These are phyloP conservation scores for Eupeodes corollae DNA, from an alignment of 1,140 invertebrate genomes.

Conservation along the genomic window DNA sequence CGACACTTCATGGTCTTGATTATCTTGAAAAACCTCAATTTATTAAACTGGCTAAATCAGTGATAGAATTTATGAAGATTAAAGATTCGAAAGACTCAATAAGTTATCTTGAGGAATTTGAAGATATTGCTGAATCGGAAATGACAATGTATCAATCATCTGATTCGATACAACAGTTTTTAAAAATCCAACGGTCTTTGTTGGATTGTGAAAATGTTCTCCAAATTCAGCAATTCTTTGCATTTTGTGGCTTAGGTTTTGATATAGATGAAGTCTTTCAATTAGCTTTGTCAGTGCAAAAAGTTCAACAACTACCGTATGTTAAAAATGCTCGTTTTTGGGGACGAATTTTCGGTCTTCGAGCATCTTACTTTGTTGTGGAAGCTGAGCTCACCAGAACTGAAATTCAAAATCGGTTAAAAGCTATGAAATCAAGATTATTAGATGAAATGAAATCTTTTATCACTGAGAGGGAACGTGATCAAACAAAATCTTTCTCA, in stretches of 20 bases:
- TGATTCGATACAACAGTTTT: constrained; percentile 7
- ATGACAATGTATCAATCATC: constrained; percentile 13
- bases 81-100: not conserved
- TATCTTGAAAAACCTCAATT: not conserved
- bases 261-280: constrained; percentile 27
- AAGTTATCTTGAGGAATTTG: constrained; percentile 8
- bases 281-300: constrained; percentile 28
- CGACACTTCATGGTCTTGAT: constrained; percentile 37
- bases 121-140: constrained; percentile 15
- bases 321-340: constrained; percentile 47
- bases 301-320: constrained; percentile 25
- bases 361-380: constrained; percentile 65
- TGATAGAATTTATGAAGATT: not conserved
- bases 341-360: constrained; percentile 69
- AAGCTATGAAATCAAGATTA: constrained; percentile 14
- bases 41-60: not conserved
- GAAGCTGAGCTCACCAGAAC: constrained; percentile 55
- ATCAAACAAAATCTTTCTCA: constrained; percentile 6
- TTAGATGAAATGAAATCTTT: constrained; percentile 25
- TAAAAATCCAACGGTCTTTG: no score
- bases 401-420: constrained; percentile 38
- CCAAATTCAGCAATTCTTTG: constrained; percentile 33
- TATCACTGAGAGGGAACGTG: constrained; percentile 9
- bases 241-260: constrained; percentile 33
- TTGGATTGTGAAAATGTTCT: constrained; percentile 22